Evolutionary conservation across 2,113 vertebrate genomes (phyloP).

Genomic region (Catharus bicknelli): DNA sequence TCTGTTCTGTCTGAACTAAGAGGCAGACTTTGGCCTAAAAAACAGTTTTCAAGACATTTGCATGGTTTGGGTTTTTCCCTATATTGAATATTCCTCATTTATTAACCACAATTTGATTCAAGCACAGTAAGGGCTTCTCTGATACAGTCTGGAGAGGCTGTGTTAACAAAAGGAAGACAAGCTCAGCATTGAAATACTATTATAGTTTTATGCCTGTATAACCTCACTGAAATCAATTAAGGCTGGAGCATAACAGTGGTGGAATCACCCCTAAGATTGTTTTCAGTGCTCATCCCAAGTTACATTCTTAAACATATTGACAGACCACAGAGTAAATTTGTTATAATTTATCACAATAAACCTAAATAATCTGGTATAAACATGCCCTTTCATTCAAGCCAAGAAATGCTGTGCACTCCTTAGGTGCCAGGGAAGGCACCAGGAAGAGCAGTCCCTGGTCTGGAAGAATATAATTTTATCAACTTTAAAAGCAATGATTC

Average conservation of each 20-base stretch:
- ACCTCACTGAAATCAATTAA: background rate
- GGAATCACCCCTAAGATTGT: background rate
- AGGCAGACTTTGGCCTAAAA: constrained; percentile 40
- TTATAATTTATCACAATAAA: constrained; percentile 33
- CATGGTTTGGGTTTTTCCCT: constrained; percentile 21
- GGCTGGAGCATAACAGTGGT: background rate
- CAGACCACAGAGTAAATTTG: constrained; percentile 11
- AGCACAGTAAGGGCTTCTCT: constrained; percentile 11
- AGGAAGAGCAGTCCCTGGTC: background rate
- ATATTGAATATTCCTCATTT: constrained; percentile 52
- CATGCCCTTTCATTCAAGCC: constrained; percentile 2
- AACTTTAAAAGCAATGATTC: background rate
- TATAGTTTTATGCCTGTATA: background rate
- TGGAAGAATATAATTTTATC: background rate
- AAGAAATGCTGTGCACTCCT: background rate
- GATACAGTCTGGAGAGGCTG: constrained; percentile 8
- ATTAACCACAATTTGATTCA: constrained; percentile 59
- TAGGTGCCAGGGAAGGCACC: background rate
- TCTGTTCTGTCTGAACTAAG: constrained; percentile 64
- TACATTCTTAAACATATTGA: constrained; percentile 51
- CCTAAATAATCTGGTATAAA: constrained; percentile 21
- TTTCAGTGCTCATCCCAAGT: constrained; percentile 8
- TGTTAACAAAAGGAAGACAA: constrained; percentile 2
- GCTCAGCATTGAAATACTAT: background rate
- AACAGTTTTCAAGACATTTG: constrained; percentile 28